Percentiles rank a stretch among this genome's conserved stretches.
These are phyloP conservation scores for Ennomos fuscantarius DNA, from an alignment of 2,888 invertebrate genomes.

Conservation along the genomic window DNA sequence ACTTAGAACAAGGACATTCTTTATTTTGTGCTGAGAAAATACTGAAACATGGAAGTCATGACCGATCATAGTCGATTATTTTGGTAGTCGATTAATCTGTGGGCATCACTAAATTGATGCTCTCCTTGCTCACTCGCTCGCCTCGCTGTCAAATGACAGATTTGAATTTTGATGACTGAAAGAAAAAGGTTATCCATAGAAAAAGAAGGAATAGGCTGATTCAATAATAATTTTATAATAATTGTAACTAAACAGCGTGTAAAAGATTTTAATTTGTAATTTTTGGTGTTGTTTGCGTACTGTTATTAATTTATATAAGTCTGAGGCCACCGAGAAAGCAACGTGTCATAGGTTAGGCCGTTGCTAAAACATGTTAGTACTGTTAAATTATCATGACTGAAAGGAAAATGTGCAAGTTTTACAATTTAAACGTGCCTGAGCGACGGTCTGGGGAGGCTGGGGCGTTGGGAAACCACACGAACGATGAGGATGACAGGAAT, in stretches of 20 bases:
- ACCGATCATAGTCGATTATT: too few species aligned
- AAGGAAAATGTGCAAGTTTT: slow-evolving; percentile 84
- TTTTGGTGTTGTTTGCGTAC: slow-evolving; percentile 55
- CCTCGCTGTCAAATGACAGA: slow-evolving; percentile 76
- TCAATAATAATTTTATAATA: slow-evolving; percentile 57
- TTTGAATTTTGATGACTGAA: slow-evolving; percentile 84
- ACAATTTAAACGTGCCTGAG: slow-evolving; percentile 84
- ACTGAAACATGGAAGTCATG: too few species aligned
- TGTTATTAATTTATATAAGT: slow-evolving; percentile 58
- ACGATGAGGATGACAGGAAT: slow-evolving; percentile 73
- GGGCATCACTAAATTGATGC: too few species aligned
- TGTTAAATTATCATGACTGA: slow-evolving; percentile 83
- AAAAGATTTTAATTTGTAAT: slow-evolving; percentile 52
- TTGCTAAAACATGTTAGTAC: slow-evolving; percentile 82
- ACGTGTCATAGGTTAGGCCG: slow-evolving; percentile 84
- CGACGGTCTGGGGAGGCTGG: slow-evolving; percentile 76
- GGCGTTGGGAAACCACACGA: slow-evolving; percentile 64
- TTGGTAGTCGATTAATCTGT: too few species aligned
- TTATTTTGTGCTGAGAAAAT: too few species aligned
- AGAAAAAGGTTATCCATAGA: slow-evolving; percentile 83
- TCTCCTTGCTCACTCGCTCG: too few species aligned
- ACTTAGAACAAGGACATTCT: too few species aligned
- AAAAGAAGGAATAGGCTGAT: slow-evolving; percentile 79
- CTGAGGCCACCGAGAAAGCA: slow-evolving; percentile 66
- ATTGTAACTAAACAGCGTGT: slow-evolving; percentile 52